Conservation (phyloP, 1,140 invertebrate species). For the Halictus rubicundus region DNA sequence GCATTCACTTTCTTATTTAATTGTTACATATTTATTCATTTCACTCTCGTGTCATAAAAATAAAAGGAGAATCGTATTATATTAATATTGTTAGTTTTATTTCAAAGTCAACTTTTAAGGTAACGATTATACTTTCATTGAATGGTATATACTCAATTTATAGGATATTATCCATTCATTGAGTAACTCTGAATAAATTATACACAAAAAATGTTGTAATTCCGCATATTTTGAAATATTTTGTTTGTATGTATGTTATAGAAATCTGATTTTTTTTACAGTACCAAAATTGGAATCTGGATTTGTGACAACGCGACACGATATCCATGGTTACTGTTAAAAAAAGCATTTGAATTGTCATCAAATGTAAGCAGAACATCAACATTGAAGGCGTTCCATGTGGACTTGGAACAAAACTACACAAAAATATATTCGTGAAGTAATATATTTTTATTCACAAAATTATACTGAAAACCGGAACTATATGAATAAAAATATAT, state of each 20-base stretch:
- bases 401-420: background rate
- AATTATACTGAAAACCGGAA: background rate
- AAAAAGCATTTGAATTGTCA: constrained; percentile 26
- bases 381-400: constrained; percentile 14
- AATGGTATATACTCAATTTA: constrained; percentile 5
- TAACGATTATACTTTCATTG: constrained; percentile 1
- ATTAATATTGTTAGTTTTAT: constrained; percentile 12
- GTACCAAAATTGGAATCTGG: constrained; percentile 55
- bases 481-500: constrained; percentile 38
- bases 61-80: constrained; percentile 3
- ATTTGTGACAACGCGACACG: constrained; percentile 41
- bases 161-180: constrained; percentile 19
- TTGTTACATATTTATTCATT: background rate
- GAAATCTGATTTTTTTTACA: constrained; percentile 31
- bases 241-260: background rate
- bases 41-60: constrained; percentile 12
- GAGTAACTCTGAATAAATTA: constrained; percentile 2
- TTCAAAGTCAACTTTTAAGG: background rate
- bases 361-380: constrained; percentile 16
- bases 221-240: background rate
- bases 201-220: background rate
- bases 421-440: background rate
- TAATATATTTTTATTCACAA: constrained; percentile 49
- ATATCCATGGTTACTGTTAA: constrained; percentile 21
- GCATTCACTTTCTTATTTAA: background rate